Conservation (phyloP, 2,888 invertebrate genomes). For the Xylota segnis region DNA sequence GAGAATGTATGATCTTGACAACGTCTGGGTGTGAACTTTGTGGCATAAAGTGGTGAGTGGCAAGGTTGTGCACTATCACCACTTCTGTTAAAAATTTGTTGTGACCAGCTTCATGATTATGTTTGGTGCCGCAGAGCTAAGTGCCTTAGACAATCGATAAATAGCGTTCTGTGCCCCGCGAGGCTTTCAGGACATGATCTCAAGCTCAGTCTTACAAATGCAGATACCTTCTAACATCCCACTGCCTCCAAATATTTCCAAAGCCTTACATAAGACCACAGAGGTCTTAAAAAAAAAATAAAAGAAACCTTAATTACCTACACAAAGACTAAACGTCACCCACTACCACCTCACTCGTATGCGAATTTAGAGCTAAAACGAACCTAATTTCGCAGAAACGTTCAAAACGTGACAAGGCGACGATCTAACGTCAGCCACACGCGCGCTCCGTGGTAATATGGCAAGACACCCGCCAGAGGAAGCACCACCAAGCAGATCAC, state of each 20-base stretch:
- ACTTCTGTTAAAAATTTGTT: too few species aligned
- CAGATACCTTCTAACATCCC: background rate
- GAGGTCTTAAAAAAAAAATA: background rate
- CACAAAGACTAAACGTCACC: slow-evolving; percentile 6
- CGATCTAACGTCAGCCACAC: slow-evolving; percentile 55
- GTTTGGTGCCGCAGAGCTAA: too few species aligned
- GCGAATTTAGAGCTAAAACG: slow-evolving; percentile 23
- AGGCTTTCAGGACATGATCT: too few species aligned
- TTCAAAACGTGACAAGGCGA: slow-evolving; percentile 68
- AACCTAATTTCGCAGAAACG: slow-evolving; percentile 61
- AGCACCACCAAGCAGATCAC: slow-evolving; percentile 43
- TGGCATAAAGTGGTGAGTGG: too few species aligned
- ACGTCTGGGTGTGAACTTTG: too few species aligned
- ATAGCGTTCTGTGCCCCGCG: too few species aligned
- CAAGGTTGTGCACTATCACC: too few species aligned
- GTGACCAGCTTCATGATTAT: too few species aligned
- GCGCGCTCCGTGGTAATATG: slow-evolving; percentile 9
- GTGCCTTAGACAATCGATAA: too few species aligned
- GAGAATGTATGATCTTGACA: too few species aligned
- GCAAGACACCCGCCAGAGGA: slow-evolving; percentile 35
- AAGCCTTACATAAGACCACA: slow-evolving; percentile 37
- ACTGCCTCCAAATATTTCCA: slow-evolving; percentile 28
- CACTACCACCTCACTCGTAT: background rate
- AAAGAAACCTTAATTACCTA: slow-evolving; percentile 2
- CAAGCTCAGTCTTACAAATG: too few species aligned